A percentile compares a stretch with the other conserved stretches of the same genome.
These are phyloP conservation scores for Strongylocentrotus purpuratus DNA, from an alignment of 35 echinoderm and acorn worm genomes.

Conservation along the genomic window DNA sequence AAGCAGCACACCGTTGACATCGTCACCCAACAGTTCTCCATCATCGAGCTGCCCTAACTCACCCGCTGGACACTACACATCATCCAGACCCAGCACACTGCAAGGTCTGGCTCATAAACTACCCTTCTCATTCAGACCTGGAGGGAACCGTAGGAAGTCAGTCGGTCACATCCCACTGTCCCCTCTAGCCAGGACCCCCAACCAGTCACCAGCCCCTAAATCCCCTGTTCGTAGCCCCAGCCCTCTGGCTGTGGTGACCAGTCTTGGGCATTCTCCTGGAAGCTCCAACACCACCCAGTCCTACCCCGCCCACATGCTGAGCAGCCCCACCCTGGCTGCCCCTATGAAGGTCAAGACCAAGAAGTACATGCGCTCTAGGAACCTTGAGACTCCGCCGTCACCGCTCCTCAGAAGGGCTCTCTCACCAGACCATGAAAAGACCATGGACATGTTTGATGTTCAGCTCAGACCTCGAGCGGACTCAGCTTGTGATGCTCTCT, in stretches of 20 bases:
- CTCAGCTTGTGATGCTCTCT: slow-evolving; percentile 58
- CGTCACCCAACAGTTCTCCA: slow-evolving; percentile 87
- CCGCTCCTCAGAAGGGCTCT: slow-evolving; percentile 92
- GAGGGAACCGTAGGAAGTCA: slow-evolving; percentile 84
- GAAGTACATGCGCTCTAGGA: slow-evolving; percentile 66
- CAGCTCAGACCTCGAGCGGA: slow-evolving; percentile 65
- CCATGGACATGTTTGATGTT: slow-evolving; percentile 74
- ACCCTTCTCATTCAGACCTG: slow-evolving; percentile 65
- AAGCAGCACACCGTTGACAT: slow-evolving; percentile 60
- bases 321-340: slow-evolving; percentile 79
- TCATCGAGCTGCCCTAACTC: slow-evolving; percentile 96
- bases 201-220: slow-evolving; percentile 80
- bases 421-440: slow-evolving; percentile 93
- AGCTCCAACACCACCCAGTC: slow-evolving; percentile 92
- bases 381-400: slow-evolving; percentile 92
- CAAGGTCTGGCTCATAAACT: slow-evolving; percentile 90
- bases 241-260: slow-evolving; percentile 80
- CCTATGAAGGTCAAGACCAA: slow-evolving; percentile 88
- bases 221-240: slow-evolving; percentile 94
- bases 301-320: slow-evolving; percentile 75
- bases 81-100: slow-evolving; percentile 89
- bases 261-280: slow-evolving; percentile 90
- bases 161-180: slow-evolving; percentile 97
- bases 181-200: slow-evolving; percentile 80
- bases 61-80: slow-evolving; percentile 81